phyloP scores from a whole-genome alignment of 2,113 vertebrate genomes.

The Leptodactylus fuscus region DNA sequence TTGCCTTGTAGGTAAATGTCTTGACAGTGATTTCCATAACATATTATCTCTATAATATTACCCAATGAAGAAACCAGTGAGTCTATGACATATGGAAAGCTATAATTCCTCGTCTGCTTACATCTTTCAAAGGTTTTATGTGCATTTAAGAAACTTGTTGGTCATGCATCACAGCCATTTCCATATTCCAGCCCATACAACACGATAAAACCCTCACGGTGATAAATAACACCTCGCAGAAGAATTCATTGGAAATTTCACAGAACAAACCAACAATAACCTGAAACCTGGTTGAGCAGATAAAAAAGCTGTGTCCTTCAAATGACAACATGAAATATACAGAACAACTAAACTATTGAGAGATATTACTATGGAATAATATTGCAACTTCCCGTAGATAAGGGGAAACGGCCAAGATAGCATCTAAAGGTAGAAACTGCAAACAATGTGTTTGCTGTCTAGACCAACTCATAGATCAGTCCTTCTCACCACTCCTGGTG shows the following conservation, averaged over 20 bases:
- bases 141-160: background rate
- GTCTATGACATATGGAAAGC: background rate
- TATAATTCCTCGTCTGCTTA: background rate
- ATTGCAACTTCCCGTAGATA: conserved; percentile 52
- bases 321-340: conserved; percentile 53
- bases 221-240: background rate
- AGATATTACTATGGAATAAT: conserved; percentile 56
- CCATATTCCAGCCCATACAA: background rate
- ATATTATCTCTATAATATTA: background rate
- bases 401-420: conserved; percentile 30
- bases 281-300: conserved; percentile 20
- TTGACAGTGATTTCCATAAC: background rate
- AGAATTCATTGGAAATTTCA: conserved; percentile 7
- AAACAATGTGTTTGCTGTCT: conserved; percentile 45
- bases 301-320: conserved; percentile 51
- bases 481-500: background rate
- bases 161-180: background rate
- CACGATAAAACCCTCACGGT: background rate
- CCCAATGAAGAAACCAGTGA: background rate
- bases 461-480: conserved; percentile 12
- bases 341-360: conserved; percentile 47
- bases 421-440: conserved; percentile 35
- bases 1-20: background rate
- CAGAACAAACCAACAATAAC: conserved; percentile 21
- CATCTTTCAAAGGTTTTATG: background rate